Evolutionary conservation across 2,797 vertebrate species (phyloP).

Genomic region (Cercopithecus petaurista): DNA sequence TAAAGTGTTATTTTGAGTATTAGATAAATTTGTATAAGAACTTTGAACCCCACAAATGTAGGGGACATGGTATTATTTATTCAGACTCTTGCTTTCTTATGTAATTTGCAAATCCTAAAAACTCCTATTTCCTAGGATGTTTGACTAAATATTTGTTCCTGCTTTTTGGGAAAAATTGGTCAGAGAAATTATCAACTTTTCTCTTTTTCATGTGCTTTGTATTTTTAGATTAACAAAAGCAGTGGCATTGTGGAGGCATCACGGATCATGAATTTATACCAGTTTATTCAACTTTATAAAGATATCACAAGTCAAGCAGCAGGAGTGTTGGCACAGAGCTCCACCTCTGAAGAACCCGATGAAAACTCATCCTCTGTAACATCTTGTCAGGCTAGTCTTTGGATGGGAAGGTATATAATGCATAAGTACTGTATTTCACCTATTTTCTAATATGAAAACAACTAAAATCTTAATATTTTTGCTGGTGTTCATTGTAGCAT

Average conservation of each 20-base stretch:
- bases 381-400: conserved; percentile 97
- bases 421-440: background rate
- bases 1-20: conserved; percentile 35
- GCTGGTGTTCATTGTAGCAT: background rate
- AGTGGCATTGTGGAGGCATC: conserved; percentile 93
- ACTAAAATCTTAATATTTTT: background rate
- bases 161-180: background rate
- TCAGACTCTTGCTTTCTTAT: background rate
- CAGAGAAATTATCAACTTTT: background rate
- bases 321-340: conserved; percentile 87
- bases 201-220: conserved; percentile 58
- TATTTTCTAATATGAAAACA: background rate
- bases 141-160: conserved; percentile 21
- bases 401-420: conserved; percentile 94
- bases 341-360: conserved; percentile 85
- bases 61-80: background rate
- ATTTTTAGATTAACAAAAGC: conserved; percentile 95
- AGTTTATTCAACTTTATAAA: conserved; percentile 97
- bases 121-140: background rate
- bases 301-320: conserved; percentile 96
- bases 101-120: conserved; percentile 25
- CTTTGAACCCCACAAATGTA: background rate
- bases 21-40: background rate
- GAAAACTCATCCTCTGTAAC: conserved; percentile 86
- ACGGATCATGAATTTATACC: conserved; percentile 98